A percentile compares a stretch with the other conserved stretches of the same genome.
phyloP scores from a whole-genome alignment of 2,888 invertebrate species.

The Cryptophagus acutangulus region DNA sequence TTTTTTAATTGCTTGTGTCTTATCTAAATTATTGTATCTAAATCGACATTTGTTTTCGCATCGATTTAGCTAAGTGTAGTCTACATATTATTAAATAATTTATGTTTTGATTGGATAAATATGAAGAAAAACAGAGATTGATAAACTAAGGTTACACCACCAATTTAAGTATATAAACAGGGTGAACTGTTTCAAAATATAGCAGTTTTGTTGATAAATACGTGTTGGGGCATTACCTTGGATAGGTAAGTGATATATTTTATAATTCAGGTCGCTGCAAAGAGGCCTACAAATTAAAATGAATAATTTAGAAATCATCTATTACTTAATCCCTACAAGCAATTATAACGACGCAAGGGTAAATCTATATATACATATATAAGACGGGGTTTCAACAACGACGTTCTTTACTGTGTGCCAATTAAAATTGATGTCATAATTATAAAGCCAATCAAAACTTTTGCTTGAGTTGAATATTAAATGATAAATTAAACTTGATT shows the following conservation, averaged over 20 bases:
- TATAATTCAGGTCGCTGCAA: slow-evolving; percentile 33
- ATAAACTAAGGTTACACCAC: no score
- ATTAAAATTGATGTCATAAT: slow-evolving; percentile 48
- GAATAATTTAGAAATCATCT: slow-evolving; percentile 44
- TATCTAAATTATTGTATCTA: no score
- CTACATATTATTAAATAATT: no score
- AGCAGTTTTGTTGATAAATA: not conserved
- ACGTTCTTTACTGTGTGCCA: slow-evolving; percentile 34
- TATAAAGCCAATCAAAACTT: slow-evolving; percentile 47
- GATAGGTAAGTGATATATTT: slow-evolving; percentile 28
- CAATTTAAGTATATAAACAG: no score
- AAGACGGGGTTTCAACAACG: slow-evolving; percentile 18
- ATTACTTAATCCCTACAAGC: slow-evolving; percentile 44
- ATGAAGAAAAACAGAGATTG: no score
- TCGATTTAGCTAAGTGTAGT: no score
- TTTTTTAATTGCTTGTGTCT: no score
- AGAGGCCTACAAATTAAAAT: slow-evolving; percentile 41
- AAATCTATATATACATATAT: slow-evolving; percentile 40
- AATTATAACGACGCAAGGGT: slow-evolving; percentile 42
- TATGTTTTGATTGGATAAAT: no score
- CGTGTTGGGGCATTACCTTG: slow-evolving; percentile 4
- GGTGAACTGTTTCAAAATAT: not conserved
- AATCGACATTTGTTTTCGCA: no score
- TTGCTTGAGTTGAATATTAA: slow-evolving; percentile 38
- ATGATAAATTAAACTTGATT: slow-evolving; percentile 41